Base-by-base conservation (phyloP, 2,113 vertebrate species). In the Synchiropus splendidus region DNA sequence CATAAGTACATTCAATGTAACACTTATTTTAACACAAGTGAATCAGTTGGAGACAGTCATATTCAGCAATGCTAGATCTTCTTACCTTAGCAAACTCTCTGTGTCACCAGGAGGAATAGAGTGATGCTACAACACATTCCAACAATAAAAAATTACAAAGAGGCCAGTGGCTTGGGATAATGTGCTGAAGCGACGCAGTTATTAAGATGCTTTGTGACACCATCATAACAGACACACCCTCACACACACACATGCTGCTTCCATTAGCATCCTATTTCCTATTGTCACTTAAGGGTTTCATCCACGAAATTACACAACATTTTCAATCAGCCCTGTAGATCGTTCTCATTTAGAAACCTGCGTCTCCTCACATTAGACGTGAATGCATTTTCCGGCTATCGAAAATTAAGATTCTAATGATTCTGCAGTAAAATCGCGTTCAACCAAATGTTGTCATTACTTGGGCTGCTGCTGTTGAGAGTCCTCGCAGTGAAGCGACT, bases 301-400 rank as follows among this genome's bases (percentile, higher is more conserved):
- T 27, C 21, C 21, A 27, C 4, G 21, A 27, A 27, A 27, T 27
- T 27, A 27, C 21, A 27, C 21, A 27, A 27, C 21, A 27, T 27
- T 27, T 27, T 27, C 21, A 27, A 27, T 27, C 21, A 27, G 21
- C 39, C 15, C 12, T 32, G 21, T 30, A 47, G 27, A 42, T 18
- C 9, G 9, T 38, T 46, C 44, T 34, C 21, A 27, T 27, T 27
- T 27, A 27, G 21, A 8, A 27, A 27, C 21, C 21, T 27, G 21
- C 21, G 21, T 27, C 21, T 27, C 21, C 21, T 27, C 21, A 32
- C 45, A 34, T 16, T 37, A 16, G 35, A 57, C 32, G 16, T 53
- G 42, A 56, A 56, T 42, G 58, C 1, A 35, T 12, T 59, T 52
- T 57, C n/a, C 33, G 21, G 1, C 32, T n/a, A 41, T 54, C 51